Evolutionary conservation across 1,140 invertebrate genomes (phyloP), one percentile per base, ranked within the genome.

Genomic region (Bombus sylvicola): DNA sequence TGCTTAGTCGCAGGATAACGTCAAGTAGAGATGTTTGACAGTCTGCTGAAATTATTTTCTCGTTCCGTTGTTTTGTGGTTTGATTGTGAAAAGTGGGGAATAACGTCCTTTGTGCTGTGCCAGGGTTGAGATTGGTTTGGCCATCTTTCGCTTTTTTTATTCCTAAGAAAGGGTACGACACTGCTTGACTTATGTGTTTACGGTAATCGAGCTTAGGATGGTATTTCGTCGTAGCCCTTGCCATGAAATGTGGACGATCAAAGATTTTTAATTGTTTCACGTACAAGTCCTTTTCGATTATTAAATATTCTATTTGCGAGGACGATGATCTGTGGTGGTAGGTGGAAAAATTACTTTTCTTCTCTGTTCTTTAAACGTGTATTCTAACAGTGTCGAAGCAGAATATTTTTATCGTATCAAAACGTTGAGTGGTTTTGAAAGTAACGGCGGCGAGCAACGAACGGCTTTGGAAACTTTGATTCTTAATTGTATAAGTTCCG

Each of bases 41-140:
- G 34, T 37, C 39, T 22, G 34, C n/a, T 15, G 4, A 31, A 10
- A 37, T 75, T 15, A 13, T 39, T 37, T 53, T 53, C 9, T 57
- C 15, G 34, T 39, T 47, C 59, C 31, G 74, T 37, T 39, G 41
- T 39, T 39, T 6, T n/a, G 75, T 78, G 75, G 37, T 39, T n/a
- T 9, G 8, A 39, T 18, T 64, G 75, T 78, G 59, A 39, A n/a
- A 78, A 78, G 75, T 78, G 75, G 28, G 62, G 12, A 34, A 64
- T 39, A 15, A 75, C 0, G 53, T 62, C 37, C 31, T 41, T 64
- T 28, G 34, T 78, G 59, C 25, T n/a, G 34, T 73, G 41, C 2
- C 8, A 43, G n/a, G 28, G 0, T 73, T 22, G n/a, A 43, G 9
- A 22, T 28, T 22, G 41, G 0, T 28, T 43, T 31, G 71, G 6